Percentiles rank a stretch among this genome's conserved stretches.
Evolutionary conservation across 2,797 vertebrate species (phyloP).

Genomic region (Sphaeramia orbicularis): DNA sequence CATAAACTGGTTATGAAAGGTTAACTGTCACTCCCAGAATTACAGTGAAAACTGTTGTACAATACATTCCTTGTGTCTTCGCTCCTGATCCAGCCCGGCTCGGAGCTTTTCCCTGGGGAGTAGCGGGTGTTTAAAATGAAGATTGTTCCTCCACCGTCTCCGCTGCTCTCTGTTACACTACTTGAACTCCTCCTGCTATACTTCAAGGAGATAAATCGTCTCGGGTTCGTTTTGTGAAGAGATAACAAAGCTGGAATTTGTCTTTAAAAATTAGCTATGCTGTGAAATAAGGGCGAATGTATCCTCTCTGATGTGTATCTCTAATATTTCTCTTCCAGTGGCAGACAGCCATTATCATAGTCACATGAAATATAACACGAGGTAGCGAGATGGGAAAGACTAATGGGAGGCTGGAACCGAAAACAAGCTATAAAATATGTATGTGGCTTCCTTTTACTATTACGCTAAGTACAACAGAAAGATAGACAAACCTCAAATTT

Average conservation of each 20-base stretch:
- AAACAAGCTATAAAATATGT: slow-evolving; percentile 53
- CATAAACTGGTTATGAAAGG: no score
- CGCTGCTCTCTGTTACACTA: slow-evolving; percentile 28
- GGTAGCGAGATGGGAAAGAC: slow-evolving; percentile 26
- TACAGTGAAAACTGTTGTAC: no score
- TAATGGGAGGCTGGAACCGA: slow-evolving; percentile 27
- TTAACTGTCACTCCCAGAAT: no score
- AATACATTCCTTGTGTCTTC: background rate
- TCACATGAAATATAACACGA: slow-evolving; percentile 35
- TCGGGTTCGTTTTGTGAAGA: slow-evolving; percentile 27
- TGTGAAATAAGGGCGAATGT: slow-evolving; percentile 22
- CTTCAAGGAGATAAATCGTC: slow-evolving; percentile 44
- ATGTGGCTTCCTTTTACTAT: slow-evolving; percentile 20
- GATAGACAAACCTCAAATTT: slow-evolving; percentile 28
- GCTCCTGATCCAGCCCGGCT: slow-evolving; percentile 4
- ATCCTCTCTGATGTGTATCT: slow-evolving; percentile 35
- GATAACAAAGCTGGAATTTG: slow-evolving; percentile 48
- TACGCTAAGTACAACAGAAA: slow-evolving; percentile 27
- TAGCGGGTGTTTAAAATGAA: slow-evolving; percentile 19
- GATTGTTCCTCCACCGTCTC: slow-evolving; percentile 7
- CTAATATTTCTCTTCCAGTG: slow-evolving; percentile 43
- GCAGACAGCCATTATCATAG: slow-evolving; percentile 43
- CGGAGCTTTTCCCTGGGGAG: slow-evolving; percentile 1
- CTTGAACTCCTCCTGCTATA: slow-evolving; percentile 40
- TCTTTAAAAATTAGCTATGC: slow-evolving; percentile 47